phyloP scores from a whole-genome alignment of 1,140 invertebrate species.

The Bradynema listronoti region DNA sequence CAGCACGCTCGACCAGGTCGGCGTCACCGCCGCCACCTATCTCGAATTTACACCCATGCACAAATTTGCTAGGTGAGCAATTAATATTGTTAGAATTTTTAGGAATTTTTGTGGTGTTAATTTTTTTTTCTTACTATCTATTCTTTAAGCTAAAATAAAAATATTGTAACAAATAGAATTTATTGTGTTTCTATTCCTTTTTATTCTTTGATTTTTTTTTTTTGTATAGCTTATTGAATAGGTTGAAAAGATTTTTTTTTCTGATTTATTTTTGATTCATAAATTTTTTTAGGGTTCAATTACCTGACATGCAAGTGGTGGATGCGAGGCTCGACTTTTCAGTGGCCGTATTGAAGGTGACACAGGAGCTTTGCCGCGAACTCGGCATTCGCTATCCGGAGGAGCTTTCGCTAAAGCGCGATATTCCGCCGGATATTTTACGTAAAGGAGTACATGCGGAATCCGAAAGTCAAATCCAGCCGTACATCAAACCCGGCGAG shows the following conservation, averaged over 20 bases:
- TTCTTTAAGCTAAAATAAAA: background rate
- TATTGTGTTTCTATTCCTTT: too few species aligned
- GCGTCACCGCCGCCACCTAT: slow-evolving; percentile 86
- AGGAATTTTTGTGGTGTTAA: background rate
- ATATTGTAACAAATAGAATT: background rate
- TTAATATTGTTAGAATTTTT: slow-evolving; percentile 3
- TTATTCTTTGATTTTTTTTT: too few species aligned
- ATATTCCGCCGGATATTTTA: slow-evolving; percentile 76
- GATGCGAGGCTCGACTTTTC: slow-evolving; percentile 92
- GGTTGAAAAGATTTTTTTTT: slow-evolving; percentile 13
- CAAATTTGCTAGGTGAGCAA: slow-evolving; percentile 64
- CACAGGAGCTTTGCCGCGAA: slow-evolving; percentile 88
- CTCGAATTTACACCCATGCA: slow-evolving; percentile 99
- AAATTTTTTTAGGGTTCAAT: slow-evolving; percentile 70
- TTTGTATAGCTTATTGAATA: slow-evolving; percentile 10
- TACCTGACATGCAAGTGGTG: slow-evolving; percentile 79
- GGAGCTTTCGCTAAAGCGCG: slow-evolving; percentile 87
- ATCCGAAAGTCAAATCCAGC: slow-evolving; percentile 36
- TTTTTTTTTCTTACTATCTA: slow-evolving; percentile 2
- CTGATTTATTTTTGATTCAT: background rate
- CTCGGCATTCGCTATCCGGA: slow-evolving; percentile 93
- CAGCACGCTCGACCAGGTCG: slow-evolving; percentile 90
- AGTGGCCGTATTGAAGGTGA: slow-evolving; percentile 86
- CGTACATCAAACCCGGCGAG: slow-evolving; percentile 50
- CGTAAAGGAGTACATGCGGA: slow-evolving; percentile 66